Base-by-base conservation (phyloP, 1,140 invertebrate genomes). In the Tetranychus urticae region DNA sequence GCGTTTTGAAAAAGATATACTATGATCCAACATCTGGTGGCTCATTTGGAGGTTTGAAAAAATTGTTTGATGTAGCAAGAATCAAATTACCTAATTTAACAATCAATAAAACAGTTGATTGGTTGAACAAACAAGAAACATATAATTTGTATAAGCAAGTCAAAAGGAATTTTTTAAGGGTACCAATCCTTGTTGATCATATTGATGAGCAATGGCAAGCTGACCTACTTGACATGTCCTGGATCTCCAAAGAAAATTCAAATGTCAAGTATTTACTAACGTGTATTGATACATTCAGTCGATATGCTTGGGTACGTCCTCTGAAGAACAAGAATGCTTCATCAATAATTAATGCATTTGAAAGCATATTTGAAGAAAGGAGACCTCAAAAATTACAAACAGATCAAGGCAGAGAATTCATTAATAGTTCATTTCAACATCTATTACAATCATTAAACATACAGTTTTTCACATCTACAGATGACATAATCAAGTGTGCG, bases 401-500 rank as follows among this genome's bases (percentile, higher is more conserved):
- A 23, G 23, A 23, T 23, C 23, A 23, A 23, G 23, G 23, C 23
- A 23, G 23, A 23, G 23, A 23, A 23, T 23, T 23, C 23, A 23
- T 23, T 23, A 23, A 23, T 23, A 23, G 23, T 23, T 23, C 23
- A 23, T 23, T 23, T 23, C 23, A 23, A 23, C 23, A 23, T 23
- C 23, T 23, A 23, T 23, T 23, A 23, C 23, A 23, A 23, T 23
- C 23, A 23, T 23, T 23, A 23, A 23, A 23, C 23, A 23, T 23
- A 23, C 23, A 23, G 23, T 23, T 23, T 23, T 23, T 23, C 23
- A 23, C 23, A 23, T 23, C 23, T 23, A 23, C 23, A 23, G 23
- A 69, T 67, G 69, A 65, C 58, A 66, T 65, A 48, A 45, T 35
- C 48, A 78, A 77, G 69, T 73, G 72, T n/a, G 67, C 69, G n/a